Evolutionary conservation across 1,140 invertebrate genomes (phyloP), one percentile per base, ranked within the genome.

Genomic region (Eriocheir sinensis): DNA sequence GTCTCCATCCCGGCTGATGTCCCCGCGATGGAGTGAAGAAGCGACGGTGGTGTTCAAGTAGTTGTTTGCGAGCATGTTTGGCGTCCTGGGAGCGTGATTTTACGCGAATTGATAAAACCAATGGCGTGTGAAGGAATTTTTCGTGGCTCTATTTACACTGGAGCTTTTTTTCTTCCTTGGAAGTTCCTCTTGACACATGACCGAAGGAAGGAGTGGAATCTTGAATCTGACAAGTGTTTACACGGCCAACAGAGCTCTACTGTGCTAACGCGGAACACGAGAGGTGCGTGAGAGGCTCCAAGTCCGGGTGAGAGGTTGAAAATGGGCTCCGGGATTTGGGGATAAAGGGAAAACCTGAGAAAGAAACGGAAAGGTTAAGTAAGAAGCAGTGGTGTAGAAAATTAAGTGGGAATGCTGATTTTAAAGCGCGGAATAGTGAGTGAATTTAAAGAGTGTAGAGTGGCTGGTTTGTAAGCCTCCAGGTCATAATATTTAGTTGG

Each of bases 181-280:
- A 21, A 8, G 60, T 72, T n/a, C 21, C 21, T 72, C 17, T 72
- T 72, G 60, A 72, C 60, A 21, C 60, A 21, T 72, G 60, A 27
- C 60, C 27, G n/a, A 72, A 72, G 60, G 60, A 72, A 72, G 60
- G n/a, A 8, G 60, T 1, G 60, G 60, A 72, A n/a, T 72, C 60
- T n/a, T 21, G 60, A 72, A n/a, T 72, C 27, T 72, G 60, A 72
- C 60, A n/a, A 72, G 60, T 72, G 60, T 72, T 72, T 72, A 72
- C 60, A 72, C 27, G 60, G 60, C 60, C 60, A 27, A 72, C 60
- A 72, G 60, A n/a, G 60, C n/a, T 72, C n/a, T 72, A n/a, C n/a
- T 72, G 60, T 72, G 27, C 27, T n/a, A n/a, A 72, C 60, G 60
- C 1, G 60, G n/a, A n/a, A 72, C 60, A 72, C 60, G 60, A 21